Percentiles rank a stretch among this genome's conserved stretches.
Evolutionary conservation across 2,888 invertebrate species (phyloP).

Genomic region (Luffia ferchaultella): DNA sequence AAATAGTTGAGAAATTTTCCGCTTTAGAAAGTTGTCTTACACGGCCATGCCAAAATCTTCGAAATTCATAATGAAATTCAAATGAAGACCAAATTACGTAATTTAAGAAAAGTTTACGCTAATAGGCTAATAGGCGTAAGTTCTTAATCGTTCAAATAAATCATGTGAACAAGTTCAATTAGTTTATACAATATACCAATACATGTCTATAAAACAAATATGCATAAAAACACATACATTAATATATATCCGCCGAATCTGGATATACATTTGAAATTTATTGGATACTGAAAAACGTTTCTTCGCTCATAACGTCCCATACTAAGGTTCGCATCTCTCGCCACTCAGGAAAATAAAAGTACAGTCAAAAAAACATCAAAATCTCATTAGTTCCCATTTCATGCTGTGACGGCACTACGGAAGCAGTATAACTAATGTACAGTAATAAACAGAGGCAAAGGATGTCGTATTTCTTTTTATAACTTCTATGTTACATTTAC

Average conservation of each 20-base stretch:
- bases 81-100: too few relatives aligned
- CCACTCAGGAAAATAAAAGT: slow-evolving; percentile 55
- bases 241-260: background rate
- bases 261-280: background rate
- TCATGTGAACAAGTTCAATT: too few relatives aligned
- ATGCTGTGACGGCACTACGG: slow-evolving; percentile 63
- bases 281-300: background rate
- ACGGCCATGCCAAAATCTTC: too few relatives aligned
- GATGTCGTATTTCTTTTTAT: slow-evolving; percentile 64
- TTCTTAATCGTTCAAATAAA: too few relatives aligned
- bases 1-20: too few relatives aligned
- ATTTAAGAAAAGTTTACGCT: too few relatives aligned
- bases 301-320: background rate
- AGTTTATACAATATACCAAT: too few relatives aligned
- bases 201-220: too few relatives aligned
- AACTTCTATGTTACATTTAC: slow-evolving; percentile 56
- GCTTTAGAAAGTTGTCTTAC: too few relatives aligned
- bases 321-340: slow-evolving; percentile 22
- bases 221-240: too few relatives aligned
- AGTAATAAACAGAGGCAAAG: slow-evolving; percentile 59
- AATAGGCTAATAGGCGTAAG: too few relatives aligned
- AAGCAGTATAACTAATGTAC: slow-evolving; percentile 66
- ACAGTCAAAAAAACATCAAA: slow-evolving; percentile 68
- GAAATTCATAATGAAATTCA: too few relatives aligned
- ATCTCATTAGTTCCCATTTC: slow-evolving; percentile 66